phyloP scores from a whole-genome alignment of 2,797 vertebrate species.

The Picus viridis region DNA sequence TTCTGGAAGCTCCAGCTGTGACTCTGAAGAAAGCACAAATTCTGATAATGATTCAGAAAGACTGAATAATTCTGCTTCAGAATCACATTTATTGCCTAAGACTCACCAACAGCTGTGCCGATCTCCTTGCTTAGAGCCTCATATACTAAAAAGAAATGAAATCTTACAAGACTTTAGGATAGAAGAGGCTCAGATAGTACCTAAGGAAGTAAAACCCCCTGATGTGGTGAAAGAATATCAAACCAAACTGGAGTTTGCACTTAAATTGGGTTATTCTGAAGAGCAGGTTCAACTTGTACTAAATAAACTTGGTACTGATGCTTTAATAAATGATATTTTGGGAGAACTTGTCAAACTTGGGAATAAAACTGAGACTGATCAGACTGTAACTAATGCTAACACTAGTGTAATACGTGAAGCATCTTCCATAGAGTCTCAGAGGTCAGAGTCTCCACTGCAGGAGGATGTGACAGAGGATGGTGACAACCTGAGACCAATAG shows the following conservation, averaged over 20 bases:
- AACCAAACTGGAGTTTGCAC: conserved; percentile 95
- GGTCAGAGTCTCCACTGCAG: conserved; percentile 83
- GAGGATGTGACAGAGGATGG: conserved; percentile 85
- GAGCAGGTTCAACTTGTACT: conserved; percentile 93
- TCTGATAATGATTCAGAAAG: conserved; percentile 91
- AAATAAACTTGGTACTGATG: conserved; percentile 91
- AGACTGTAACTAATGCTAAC: conserved; percentile 72
- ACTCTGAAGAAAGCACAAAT: conserved; percentile 84
- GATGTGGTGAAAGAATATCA: conserved; percentile 87
- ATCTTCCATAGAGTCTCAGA: conserved; percentile 84
- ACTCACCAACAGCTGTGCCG: conserved; percentile 82
- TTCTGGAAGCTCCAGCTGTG: conserved; percentile 78
- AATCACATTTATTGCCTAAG: conserved; percentile 77
- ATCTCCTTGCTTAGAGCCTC: conserved; percentile 79
- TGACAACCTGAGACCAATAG: conserved; percentile 92
- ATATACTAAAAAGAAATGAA: conserved; percentile 76
- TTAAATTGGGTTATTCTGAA: conserved; percentile 95
- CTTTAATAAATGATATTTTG: conserved; percentile 95
- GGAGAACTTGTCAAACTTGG: conserved; percentile 98
- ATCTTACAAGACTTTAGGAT: conserved; percentile 79
- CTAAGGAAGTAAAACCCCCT: conserved; percentile 76
- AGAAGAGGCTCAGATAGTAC: conserved; percentile 73
- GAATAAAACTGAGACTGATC: conserved; percentile 89
- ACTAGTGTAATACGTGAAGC: conserved; percentile 77
- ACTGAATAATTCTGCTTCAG: conserved; percentile 65